These are phyloP conservation scores for Drosophila emarginata DNA, from an alignment of 2,888 invertebrate genomes.

Conservation along the genomic window DNA sequence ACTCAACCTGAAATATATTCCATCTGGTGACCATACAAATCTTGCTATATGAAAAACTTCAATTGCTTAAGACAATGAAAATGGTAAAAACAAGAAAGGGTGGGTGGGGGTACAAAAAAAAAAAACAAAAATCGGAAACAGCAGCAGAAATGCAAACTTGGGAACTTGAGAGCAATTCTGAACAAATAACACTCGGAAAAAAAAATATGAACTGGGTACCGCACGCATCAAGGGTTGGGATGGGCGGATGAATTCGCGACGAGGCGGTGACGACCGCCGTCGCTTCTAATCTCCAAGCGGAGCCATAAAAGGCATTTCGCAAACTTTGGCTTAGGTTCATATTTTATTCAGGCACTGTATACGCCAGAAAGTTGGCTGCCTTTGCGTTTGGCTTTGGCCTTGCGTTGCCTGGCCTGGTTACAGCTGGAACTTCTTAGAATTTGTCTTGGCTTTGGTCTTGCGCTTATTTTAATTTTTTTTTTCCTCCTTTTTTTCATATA, in stretches of 20 bases:
- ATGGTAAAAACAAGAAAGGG: neutral
- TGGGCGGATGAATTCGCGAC: slow-evolving; percentile 1
- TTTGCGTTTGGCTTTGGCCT: slow-evolving; percentile 29
- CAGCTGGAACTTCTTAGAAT: slow-evolving; percentile 57
- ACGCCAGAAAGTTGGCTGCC: slow-evolving; percentile 36
- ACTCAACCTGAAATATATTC: too few species aligned
- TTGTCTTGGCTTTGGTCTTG: slow-evolving; percentile 43
- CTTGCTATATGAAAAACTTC: neutral
- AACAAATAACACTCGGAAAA: slow-evolving; percentile 47
- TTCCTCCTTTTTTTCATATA: slow-evolving; percentile 9
- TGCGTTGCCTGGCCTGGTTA: slow-evolving; percentile 26
- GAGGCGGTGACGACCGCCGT: slow-evolving; percentile 27
- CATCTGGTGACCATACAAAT: neutral
- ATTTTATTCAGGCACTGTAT: slow-evolving; percentile 69
- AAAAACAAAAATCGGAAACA: slow-evolving; percentile 24
- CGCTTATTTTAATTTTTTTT: slow-evolving; percentile 62
- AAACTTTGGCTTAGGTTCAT: slow-evolving; percentile 72
- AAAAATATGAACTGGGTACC: slow-evolving; percentile 48
- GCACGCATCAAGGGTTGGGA: slow-evolving; percentile 15
- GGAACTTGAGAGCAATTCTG: slow-evolving; percentile 65
- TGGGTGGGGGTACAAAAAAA: neutral
- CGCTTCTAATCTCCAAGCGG: slow-evolving; percentile 58
- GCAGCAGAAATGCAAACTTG: slow-evolving; percentile 43
- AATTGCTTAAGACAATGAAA: neutral
- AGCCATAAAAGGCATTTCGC: slow-evolving; percentile 67